These are phyloP conservation scores for Hydriomena furcata DNA, from an alignment of 2,888 invertebrate genomes.

Conservation along the genomic window DNA sequence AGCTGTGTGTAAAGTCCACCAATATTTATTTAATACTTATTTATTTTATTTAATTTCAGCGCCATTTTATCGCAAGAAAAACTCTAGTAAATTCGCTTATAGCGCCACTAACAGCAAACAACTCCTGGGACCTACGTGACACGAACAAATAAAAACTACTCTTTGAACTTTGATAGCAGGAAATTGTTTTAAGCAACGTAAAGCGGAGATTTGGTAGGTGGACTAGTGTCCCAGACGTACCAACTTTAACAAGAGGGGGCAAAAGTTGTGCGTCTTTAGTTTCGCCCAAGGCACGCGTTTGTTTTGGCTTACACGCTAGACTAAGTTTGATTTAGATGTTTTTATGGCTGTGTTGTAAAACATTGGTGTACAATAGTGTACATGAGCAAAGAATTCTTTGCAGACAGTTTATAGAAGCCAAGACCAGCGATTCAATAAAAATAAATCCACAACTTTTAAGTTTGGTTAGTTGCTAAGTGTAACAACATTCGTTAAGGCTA, in stretches of 20 bases:
- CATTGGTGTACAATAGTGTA: conserved; percentile 14
- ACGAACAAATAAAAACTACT: conserved; percentile 69
- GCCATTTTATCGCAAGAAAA: conserved; percentile 50
- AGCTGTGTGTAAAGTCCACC: too few relatives aligned
- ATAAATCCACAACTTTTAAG: too few relatives aligned
- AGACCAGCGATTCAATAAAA: background rate
- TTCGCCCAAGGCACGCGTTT: conserved; percentile 17
- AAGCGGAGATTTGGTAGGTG: conserved; percentile 62
- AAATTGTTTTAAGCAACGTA: conserved; percentile 71
- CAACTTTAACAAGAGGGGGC: conserved; percentile 37
- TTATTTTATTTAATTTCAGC: too few relatives aligned
- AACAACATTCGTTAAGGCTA: too few relatives aligned
- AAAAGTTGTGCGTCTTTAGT: conserved; percentile 34
- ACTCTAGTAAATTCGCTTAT: conserved; percentile 67
- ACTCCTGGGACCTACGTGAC: conserved; percentile 66
- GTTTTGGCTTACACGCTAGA: conserved; percentile 25
- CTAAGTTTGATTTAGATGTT: conserved; percentile 25
- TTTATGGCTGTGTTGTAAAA: conserved; percentile 14
- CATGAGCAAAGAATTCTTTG: background rate
- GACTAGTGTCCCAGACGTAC: conserved; percentile 43
- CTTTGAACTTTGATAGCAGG: conserved; percentile 66
- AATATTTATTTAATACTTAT: too few relatives aligned
- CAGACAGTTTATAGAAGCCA: background rate
- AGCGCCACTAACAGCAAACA: conserved; percentile 66
- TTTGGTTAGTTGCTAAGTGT: too few relatives aligned